phyloP scores from a whole-genome alignment of 2,888 invertebrate genomes.

The Pyrrhosoma nymphula region DNA sequence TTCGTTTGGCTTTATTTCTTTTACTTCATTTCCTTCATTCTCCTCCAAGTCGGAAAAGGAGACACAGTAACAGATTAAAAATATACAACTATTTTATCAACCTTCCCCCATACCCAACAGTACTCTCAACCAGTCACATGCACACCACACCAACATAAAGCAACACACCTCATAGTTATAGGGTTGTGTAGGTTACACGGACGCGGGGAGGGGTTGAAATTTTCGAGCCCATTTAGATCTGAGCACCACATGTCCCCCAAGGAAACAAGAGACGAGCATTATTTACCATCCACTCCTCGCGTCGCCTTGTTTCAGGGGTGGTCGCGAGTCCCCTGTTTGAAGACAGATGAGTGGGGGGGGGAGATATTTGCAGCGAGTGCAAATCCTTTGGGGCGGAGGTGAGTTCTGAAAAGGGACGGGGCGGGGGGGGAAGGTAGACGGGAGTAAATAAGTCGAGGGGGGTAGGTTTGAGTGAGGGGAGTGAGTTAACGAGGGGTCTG shows the following conservation, averaged over 20 bases:
- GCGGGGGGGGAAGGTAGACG: background rate
- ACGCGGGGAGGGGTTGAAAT: background rate
- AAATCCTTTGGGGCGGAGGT: background rate
- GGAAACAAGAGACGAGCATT: conserved; percentile 11
- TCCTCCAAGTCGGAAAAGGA: too few species aligned
- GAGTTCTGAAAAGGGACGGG: background rate
- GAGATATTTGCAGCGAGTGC: conserved; percentile 19
- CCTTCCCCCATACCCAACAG: too few species aligned
- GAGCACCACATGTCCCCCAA: background rate
- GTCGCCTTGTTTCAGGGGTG: background rate
- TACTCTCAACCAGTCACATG: too few species aligned
- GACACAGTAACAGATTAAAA: too few species aligned
- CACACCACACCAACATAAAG: background rate
- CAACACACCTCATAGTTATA: background rate
- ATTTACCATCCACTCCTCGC: conserved; percentile 13
- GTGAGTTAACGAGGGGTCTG: background rate
- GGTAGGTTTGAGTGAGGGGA: background rate
- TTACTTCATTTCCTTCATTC: too few species aligned
- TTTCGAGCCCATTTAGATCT: background rate
- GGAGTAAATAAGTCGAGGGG: background rate
- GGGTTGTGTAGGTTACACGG: background rate
- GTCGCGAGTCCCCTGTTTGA: background rate
- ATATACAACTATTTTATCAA: too few species aligned
- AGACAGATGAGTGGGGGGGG: background rate
- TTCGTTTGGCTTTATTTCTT: too few species aligned